Percentiles rank a stretch among this genome's conserved stretches.
Conservation (phyloP, 2,888 invertebrate genomes). For the Zygaena filipendulae region DNA sequence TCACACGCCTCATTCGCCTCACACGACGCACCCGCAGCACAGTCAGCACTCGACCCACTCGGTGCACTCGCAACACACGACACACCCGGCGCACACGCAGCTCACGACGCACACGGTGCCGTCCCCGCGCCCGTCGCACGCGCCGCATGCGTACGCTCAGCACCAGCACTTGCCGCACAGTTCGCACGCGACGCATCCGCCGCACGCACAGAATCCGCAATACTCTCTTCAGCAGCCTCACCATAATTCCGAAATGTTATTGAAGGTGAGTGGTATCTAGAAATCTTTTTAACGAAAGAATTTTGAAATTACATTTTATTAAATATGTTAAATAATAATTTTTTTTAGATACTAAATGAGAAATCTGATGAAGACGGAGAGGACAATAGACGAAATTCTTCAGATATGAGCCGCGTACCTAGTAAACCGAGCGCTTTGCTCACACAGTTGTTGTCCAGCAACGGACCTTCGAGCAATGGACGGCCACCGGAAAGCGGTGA, state of each 20-base stretch:
- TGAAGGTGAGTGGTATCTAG: conserved; percentile 37
- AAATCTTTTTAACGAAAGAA: conserved; percentile 17
- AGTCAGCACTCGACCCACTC: conserved; percentile 18
- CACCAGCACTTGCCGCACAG: conserved; percentile 20
- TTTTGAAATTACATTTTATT: not conserved
- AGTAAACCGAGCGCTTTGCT: conserved; percentile 65
- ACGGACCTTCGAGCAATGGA: conserved; percentile 42
- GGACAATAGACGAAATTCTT: conserved; percentile 60
- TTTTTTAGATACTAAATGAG: conserved; percentile 78
- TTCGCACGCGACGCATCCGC: conserved; percentile 34
- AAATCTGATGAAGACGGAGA: conserved; percentile 83
- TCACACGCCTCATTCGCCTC: conserved; percentile 18
- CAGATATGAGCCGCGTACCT: conserved; percentile 27
- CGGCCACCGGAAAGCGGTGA: conserved; percentile 39
- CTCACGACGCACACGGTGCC: conserved; percentile 21
- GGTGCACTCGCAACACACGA: conserved; percentile 14
- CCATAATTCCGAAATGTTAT: conserved; percentile 70
- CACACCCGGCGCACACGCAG: conserved; percentile 15
- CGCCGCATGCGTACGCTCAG: conserved; percentile 8
- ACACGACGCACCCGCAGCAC: conserved; percentile 22
- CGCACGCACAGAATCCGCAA: conserved; percentile 29
- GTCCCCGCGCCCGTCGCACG: conserved; percentile 21
- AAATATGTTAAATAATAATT: conserved; percentile 1
- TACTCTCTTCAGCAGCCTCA: conserved; percentile 19
- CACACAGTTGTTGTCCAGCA: conserved; percentile 54